Percentiles rank a stretch among this genome's conserved stretches.
Evolutionary conservation across 2,797 vertebrate species (phyloP).

Genomic region (Urosaurus nigricauda): DNA sequence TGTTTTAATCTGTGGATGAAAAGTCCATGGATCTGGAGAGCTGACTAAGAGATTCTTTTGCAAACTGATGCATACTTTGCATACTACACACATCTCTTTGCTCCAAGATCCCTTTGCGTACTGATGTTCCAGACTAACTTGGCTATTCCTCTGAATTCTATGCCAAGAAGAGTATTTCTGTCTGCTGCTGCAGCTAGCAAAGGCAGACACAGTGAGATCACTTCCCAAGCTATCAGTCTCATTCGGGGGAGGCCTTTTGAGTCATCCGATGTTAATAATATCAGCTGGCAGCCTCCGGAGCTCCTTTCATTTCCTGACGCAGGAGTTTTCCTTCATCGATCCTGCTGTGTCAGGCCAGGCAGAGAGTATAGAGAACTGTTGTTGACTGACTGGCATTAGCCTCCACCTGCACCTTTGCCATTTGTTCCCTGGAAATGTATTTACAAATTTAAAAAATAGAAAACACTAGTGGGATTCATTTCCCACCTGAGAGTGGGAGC

Average conservation of each 20-base stretch:
- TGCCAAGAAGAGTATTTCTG: slow-evolving; percentile 37
- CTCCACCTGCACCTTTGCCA: background rate
- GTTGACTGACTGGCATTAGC: background rate
- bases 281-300: background rate
- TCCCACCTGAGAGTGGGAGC: background rate
- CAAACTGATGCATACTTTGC: too few species aligned
- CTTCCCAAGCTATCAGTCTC: slow-evolving; percentile 26
- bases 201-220: slow-evolving; percentile 30
- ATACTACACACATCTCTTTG: too few species aligned
- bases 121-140: too few species aligned
- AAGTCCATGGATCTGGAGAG: too few species aligned
- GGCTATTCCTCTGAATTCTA: too few species aligned
- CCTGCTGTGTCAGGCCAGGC: background rate
- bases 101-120: too few species aligned
- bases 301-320: background rate
- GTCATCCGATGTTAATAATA: background rate
- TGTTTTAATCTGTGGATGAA: too few species aligned
- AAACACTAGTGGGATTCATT: background rate
- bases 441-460: background rate
- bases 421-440: background rate
- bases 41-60: too few species aligned
- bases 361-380: background rate
- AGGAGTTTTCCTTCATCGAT: background rate
- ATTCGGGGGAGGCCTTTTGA: slow-evolving; percentile 6
- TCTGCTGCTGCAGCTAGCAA: slow-evolving; percentile 24